A percentile compares a stretch with the other conserved stretches of the same genome.
Evolutionary conservation across 2,113 vertebrate species (phyloP).

Genomic region (Apeltes quadracus): DNA sequence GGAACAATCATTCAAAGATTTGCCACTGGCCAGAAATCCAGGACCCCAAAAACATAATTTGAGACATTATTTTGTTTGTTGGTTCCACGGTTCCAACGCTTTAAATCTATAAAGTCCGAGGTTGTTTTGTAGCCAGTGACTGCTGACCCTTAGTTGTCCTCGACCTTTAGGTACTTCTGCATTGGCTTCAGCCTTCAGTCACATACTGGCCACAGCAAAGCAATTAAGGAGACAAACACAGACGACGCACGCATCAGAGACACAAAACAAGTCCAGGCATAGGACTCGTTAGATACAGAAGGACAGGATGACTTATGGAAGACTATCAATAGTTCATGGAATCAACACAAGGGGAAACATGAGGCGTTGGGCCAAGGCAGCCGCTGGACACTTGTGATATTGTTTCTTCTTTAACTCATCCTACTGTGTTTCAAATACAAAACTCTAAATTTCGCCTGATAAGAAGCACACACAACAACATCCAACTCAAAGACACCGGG

Average conservation of each 20-base stretch:
- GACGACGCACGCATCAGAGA: background rate
- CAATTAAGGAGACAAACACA: background rate
- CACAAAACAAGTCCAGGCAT: conserved; percentile 1
- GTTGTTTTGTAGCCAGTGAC: background rate
- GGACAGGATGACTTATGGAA: background rate
- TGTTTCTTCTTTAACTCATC: background rate
- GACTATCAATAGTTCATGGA: conserved; percentile 20
- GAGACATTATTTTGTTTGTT: background rate
- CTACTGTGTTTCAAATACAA: conserved; percentile 4
- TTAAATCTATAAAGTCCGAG: no score
- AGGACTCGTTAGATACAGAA: background rate
- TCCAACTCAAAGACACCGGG: background rate
- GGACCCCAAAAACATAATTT: background rate
- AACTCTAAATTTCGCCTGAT: background rate
- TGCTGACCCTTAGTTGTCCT: background rate
- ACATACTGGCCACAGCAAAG: background rate
- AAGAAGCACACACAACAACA: background rate
- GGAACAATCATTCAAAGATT: background rate
- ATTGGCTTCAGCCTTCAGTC: background rate
- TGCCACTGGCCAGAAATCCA: background rate
- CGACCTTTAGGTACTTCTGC: background rate
- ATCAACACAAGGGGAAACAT: background rate
- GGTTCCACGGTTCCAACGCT: background rate
- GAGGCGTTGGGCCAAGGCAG: background rate
- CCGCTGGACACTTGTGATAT: background rate